A percentile compares a stretch with the other conserved stretches of the same genome.
These are phyloP conservation scores for Fabriciana adippe DNA, from an alignment of 2,888 invertebrate species.

Conservation along the genomic window DNA sequence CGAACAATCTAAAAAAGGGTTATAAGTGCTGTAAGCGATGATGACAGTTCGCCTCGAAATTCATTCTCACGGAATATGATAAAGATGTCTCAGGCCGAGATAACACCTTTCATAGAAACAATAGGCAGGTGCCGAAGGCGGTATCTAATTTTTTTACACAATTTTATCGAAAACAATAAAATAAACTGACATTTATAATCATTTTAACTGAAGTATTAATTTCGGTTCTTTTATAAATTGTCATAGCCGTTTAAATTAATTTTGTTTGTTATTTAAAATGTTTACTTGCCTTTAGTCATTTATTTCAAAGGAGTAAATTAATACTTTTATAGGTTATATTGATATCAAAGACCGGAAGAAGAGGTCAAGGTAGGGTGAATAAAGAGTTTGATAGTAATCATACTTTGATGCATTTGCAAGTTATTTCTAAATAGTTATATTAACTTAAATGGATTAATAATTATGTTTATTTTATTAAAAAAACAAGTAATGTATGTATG, in stretches of 20 bases:
- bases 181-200: slow-evolving; percentile 33
- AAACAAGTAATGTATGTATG: too few species aligned
- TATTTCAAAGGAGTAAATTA: not conserved
- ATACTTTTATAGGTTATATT: not conserved
- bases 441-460: too few species aligned
- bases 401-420: too few species aligned
- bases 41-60: slow-evolving; percentile 60
- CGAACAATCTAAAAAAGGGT: slow-evolving; percentile 63
- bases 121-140: slow-evolving; percentile 42
- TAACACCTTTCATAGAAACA: slow-evolving; percentile 43
- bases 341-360: slow-evolving; percentile 6
- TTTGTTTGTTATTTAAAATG: not conserved
- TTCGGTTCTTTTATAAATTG: not conserved
- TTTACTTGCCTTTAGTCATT: not conserved
- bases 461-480: too few species aligned
- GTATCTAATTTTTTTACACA: slow-evolving; percentile 29
- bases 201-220: slow-evolving; percentile 21
- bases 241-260: slow-evolving; percentile 2
- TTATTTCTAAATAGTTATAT: too few species aligned
- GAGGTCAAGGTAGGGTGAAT: slow-evolving; percentile 1
- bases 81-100: slow-evolving; percentile 47
- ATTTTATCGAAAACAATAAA: slow-evolving; percentile 35
- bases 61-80: slow-evolving; percentile 68
- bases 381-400: not conserved
- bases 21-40: slow-evolving; percentile 64